Evolutionary conservation across 1,140 invertebrate species (phyloP), one percentile per base, ranked within the genome.

Genomic region (Pachypsylla venusta): DNA sequence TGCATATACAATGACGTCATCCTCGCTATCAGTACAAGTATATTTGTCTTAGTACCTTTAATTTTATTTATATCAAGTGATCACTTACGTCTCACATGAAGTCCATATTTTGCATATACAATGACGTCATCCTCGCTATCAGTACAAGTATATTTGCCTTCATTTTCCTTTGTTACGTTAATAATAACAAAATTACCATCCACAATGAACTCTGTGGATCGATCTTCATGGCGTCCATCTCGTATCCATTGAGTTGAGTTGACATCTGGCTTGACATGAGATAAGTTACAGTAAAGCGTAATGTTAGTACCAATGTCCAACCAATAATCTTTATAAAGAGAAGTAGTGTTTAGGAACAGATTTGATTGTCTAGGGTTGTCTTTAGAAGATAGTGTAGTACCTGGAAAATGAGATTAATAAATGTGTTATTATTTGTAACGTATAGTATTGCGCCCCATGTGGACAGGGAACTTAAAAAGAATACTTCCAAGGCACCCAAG

Each of bases 71-170:
- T n/a, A n/a, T n/a, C n/a, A n/a, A n/a, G n/a, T n/a, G n/a, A n/a
- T n/a, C n/a, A 48, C 42, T 48, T 48, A 48, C 42, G 42, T 48
- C 42, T 48, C 5, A 48, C 42, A 48, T 48, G 16, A 19, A 48
- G 22, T 22, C n/a, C 4, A 48, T 48, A 48, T 22, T 48, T 48
- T 7, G 22, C 42, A 19, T 19, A 48, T n/a, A 48, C 42, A 48
- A 4, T 5, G 4, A 22, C 4, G 22, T 48, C 42, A 19, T 48
- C 42, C 16, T 48, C 42, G 16, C 22, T 22, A 48, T 48, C 42
- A 10, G 42, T 48, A n/a, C 42, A 48, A 19, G 42, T 48, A 19
- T 48, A 48, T 7, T 5, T 19, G 7, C 42, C 42, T 19, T 48
- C 42, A 48, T 48, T 48, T 4, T 48, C 42, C 16, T 48, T 48